Base-by-base conservation (phyloP, 2,888 invertebrate genomes). In the Drosophila melanocephala region DNA sequence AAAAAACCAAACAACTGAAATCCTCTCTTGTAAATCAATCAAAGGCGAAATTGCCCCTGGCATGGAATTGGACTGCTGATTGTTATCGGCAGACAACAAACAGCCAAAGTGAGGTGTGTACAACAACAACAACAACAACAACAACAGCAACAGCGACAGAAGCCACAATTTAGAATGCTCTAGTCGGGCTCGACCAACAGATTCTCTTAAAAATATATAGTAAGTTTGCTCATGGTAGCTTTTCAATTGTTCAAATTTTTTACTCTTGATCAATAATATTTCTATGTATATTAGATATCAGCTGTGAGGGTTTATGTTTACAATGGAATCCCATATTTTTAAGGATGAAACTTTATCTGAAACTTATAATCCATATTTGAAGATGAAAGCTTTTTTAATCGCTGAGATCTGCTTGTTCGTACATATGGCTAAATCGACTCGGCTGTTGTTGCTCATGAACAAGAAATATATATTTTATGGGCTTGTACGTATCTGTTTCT, bases 21-120 rank as follows among this genome's bases (percentile, higher is more conserved):
- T 62, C 75, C 76, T 75, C 83, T 75, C 78, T 80, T 76, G 84
- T 89, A 90, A 82, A 90, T 89, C 87, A 89, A 87, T 88, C 89
- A 87, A 64, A 75, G 72, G 89, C 87, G 90, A 90, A 87, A 87
- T 87, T 87, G 89, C 89, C 89, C 87, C 90, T 87, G 90, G 86
- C 87, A 84, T 66, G 78, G 75, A 76, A 59, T 22, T 56, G 42
- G 81, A 35, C 33, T 22, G 60, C 52, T 22, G 63, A 52, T 69
- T 76, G 63, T 69, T 67, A 70, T 57, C 57, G 26, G 50, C 52
- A 59, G 62, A 63, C 42, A 50, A 28, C 59, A 52, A 56, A 66
- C 68, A 63, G 58, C 39, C 58, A 64, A 72, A 64, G 22, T 16
- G n/a, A 62, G 62, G 79, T 74, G 77, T 67, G 77, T 37, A 66